Base-by-base conservation (phyloP, 2,888 invertebrate species). In the Agonopterix heracliana region DNA sequence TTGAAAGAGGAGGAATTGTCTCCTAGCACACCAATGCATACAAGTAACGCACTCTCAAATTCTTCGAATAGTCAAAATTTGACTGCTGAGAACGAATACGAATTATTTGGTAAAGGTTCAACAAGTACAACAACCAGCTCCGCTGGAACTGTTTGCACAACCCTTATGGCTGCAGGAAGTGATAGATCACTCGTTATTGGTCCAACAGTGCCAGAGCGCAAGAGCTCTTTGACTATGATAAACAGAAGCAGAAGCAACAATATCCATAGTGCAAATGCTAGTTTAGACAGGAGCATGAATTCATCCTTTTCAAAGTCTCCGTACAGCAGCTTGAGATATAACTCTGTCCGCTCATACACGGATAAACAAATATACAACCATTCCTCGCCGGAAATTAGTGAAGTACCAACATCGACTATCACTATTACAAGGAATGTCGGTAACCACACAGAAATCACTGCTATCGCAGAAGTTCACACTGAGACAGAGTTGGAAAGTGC, bases 51-150 rank as follows among this genome's bases (percentile, higher is more conserved):
- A 44, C 89, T 94, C 57, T 92, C 92, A 9, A 93, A 91, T 69
- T 92, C 93, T 36, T 91, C 91, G 46, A 92, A 92, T 50, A 93
- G 93, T 66, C 93, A 93, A 67, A 93, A 92, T 26, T 90, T 93
- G 58, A 91, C 93, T 12, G 94, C 94, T 1, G 96, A 96, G 81
- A 96, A 95, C 73, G 96, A 96, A 74, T 96, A 96, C 68, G 96
- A 96, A 80, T 82, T 96, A 38, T 97, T 96, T 72, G 96, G 96
- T n/a, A 93, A 95, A 80, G 96, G 96, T 2, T 96, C 95, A 1
- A 96, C 96, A 0, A 96, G 95, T 47, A 96, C 96, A 1, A 96
- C 96, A 0, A 95, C 96, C 0, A 96, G 96, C 70, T 96, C 96
- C 0, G 96, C 96, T 43, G 96, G 96, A 47, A 96, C 96, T 0